A percentile compares a stretch with the other conserved stretches of the same genome.
phyloP scores from a whole-genome alignment of 1,140 invertebrate genomes.

The Araneus ventricosus region DNA sequence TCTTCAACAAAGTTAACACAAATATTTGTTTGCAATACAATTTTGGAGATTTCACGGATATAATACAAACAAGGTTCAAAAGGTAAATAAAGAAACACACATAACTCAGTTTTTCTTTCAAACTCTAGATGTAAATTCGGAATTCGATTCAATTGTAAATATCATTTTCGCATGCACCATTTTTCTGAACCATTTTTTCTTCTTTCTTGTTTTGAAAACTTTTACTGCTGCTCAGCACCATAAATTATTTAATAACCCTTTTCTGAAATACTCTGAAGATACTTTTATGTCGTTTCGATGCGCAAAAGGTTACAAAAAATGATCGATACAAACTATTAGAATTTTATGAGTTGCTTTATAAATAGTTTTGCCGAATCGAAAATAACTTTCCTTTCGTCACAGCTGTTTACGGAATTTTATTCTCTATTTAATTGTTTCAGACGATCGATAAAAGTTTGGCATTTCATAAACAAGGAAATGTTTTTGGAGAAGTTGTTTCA shows the following conservation, averaged over 20 bases:
- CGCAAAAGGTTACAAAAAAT: not conserved
- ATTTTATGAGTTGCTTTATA: conserved; percentile 17
- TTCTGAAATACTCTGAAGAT: not conserved
- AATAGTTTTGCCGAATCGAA: not conserved
- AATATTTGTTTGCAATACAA: too few relatives aligned
- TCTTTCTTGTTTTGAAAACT: not conserved
- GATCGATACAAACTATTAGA: not conserved
- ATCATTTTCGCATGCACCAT: not conserved
- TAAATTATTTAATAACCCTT: not conserved
- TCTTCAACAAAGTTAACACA: too few relatives aligned
- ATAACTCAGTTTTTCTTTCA: too few relatives aligned
- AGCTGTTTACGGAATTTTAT: not conserved
- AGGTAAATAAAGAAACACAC: too few relatives aligned
- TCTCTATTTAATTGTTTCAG: not conserved
- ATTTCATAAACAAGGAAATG: not conserved
- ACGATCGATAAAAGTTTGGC: not conserved
- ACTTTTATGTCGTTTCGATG: not conserved
- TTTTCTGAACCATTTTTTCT: not conserved
- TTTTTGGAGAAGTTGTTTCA: too few relatives aligned
- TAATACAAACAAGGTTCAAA: too few relatives aligned
- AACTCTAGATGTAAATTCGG: too few relatives aligned
- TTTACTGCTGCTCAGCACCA: not conserved
- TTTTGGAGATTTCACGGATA: too few relatives aligned
- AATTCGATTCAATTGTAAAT: not conserved
- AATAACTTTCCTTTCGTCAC: not conserved